Base-by-base conservation (phyloP, 1,140 invertebrate genomes). In the Drosophila watanabei region DNA sequence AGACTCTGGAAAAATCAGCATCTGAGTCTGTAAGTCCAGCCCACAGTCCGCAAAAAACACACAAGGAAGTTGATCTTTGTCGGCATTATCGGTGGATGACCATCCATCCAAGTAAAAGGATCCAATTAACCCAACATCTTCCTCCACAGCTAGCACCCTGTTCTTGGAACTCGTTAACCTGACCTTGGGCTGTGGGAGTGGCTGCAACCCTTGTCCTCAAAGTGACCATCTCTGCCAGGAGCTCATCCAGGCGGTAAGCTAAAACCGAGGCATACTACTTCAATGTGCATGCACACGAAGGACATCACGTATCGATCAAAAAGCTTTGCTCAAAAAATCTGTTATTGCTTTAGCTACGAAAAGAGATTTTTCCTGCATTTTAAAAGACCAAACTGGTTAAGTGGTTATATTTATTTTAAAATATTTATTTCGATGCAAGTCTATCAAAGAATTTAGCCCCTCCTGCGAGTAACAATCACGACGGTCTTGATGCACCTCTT, bases 401-500 rank as follows among this genome's bases (percentile, higher is more conserved):
- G 18, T 46, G 5, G 6, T 13, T 24, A 13, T 24, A 11, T 11
- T 46, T 7, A 24, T 11, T 14, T 1, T 46, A 46, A 14, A 1
- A 43, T 10, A 20, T 46, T 46, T 46, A 46, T 46, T 46, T 46
- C 6, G 2, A 46, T 2, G 6, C 2, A 45, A 46, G 43, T 20
- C 5, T 0, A n/a, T 13, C 20, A 13, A 2, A 16, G n/a, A n/a
- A n/a, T 4, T 41, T 32, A 64, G 13, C 20, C 16, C 18, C 30
- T 64, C 10, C 14, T 24, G 52, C 30, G 62, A 5, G 35, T 39
- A n/a, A 63, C 61, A 18, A 63, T 30, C 11, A 54, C 48, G 0
- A 63, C 33, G 20, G 57, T 59, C 39, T 43, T 59, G 57, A 18
- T n/a, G 58, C 58, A 60, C 28, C 18, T 60, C 8, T 13, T 41